A percentile compares a stretch with the other conserved stretches of the same genome.
Conservation (phyloP, 2,113 vertebrate species). For the Thymallus thymallus region DNA sequence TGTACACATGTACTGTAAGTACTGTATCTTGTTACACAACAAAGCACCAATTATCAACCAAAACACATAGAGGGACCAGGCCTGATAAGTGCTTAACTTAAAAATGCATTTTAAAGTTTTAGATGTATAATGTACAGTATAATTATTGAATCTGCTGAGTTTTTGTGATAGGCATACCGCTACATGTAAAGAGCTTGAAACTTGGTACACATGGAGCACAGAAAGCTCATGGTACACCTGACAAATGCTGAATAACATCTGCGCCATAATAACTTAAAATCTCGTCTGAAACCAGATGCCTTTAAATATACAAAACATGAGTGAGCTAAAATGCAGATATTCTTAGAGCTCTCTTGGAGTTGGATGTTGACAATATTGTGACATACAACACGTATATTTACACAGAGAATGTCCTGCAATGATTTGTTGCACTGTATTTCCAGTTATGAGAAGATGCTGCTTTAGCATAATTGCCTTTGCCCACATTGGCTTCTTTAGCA, state of each 20-base stretch:
- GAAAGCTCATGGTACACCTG: conserved; percentile 34
- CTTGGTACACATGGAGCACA: conserved; percentile 35
- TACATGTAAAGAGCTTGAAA: conserved; percentile 30
- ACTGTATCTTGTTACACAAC: conserved; percentile 15
- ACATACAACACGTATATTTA: conserved; percentile 16
- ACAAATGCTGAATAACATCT: conserved; percentile 46
- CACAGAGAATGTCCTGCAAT: conserved; percentile 34
- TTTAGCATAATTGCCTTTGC: conserved; percentile 35
- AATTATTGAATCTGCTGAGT: conserved; percentile 30
- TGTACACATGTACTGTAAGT: conserved; percentile 1
- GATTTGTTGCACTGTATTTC: conserved; percentile 35
- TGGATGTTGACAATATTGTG: background rate
- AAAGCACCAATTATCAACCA: conserved; percentile 33
- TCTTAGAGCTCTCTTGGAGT: conserved; percentile 46
- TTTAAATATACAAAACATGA: conserved; percentile 58
- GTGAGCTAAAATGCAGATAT: conserved; percentile 42
- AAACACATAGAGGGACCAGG: conserved; percentile 23
- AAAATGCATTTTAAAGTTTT: conserved; percentile 25
- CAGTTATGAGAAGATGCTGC: conserved; percentile 36
- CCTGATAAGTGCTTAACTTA: conserved; percentile 42
- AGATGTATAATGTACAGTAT: conserved; percentile 5
- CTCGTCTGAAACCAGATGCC: conserved; percentile 39
- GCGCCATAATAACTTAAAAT: conserved; percentile 73
- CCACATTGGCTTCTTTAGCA: conserved; percentile 24
- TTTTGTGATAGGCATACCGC: conserved; percentile 14